Evolutionary conservation across 2,888 invertebrate species (phyloP), one percentile per base, ranked within the genome.

Genomic region (Cryptocheilus praepositus): DNA sequence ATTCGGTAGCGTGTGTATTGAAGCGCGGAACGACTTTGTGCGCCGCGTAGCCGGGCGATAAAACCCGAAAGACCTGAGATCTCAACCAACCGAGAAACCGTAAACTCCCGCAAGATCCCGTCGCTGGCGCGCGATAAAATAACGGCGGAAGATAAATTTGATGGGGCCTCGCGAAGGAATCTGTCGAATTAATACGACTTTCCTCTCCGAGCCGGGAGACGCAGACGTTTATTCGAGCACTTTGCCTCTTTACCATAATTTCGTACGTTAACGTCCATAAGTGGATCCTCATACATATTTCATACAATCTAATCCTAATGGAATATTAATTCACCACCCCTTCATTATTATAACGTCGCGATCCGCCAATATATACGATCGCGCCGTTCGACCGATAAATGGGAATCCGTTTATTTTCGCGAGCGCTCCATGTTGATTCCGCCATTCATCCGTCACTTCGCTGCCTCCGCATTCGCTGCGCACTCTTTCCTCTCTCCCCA

Each of bases 321-420:
- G 36, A 36, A 36, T 36, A 36, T 36, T 36, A 36, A 36, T 36
- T 36, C 36, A 36, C 7, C 11, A 36, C 36, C 11, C 11, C 36
- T 11, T 36, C 36, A 11, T 36, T 36, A 36, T 36, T 36, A 36
- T 11, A 36, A 36, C 25, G 5, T 25, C 25, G 25, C 25, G 25
- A 5, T 3, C 25, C 25, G 25, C 25, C 3, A 25, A 25, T 25
- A 25, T 25, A 25, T 25, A 25, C 25, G 25, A 25, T 25, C n/a
- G n/a, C n/a, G n/a, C n/a, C n/a, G 25, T 25, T 5, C 25, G 25
- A 25, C 25, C 25, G 25, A 25, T 25, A 25, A 25, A 25, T 25
- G 25, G 64, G 43, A 64, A 72, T 59, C 51, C 53, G 52, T 64
- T 67, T 49, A 61, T 61, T 58, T 44, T 54, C 61, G 19, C 25